phyloP scores from a whole-genome alignment of 2,113 vertebrate genomes.

The Sula dactylatra region DNA sequence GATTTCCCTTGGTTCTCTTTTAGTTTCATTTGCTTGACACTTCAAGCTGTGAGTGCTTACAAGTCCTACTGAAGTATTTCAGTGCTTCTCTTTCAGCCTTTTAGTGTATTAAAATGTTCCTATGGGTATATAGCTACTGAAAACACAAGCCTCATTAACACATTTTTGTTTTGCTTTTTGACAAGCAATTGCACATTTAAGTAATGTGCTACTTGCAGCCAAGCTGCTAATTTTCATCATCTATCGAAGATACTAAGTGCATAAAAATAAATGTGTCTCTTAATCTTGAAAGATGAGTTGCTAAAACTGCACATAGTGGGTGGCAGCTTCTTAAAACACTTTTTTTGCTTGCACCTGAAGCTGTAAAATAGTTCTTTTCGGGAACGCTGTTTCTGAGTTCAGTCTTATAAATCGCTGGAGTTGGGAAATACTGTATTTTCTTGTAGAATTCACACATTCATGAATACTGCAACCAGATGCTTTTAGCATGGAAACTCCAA shows the following conservation, averaged over 20 bases:
- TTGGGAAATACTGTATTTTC: background rate
- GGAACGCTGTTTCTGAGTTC: background rate
- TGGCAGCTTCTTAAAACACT: background rate
- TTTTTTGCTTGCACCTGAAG: slow-evolving; percentile 17
- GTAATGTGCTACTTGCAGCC: background rate
- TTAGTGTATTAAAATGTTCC: background rate
- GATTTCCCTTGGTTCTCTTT: background rate
- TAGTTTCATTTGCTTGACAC: background rate
- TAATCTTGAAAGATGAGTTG: background rate
- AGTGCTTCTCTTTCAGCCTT: background rate
- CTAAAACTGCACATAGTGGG: background rate
- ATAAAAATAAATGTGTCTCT: slow-evolving; percentile 23
- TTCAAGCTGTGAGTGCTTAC: background rate
- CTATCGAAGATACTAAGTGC: background rate
- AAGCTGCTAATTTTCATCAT: slow-evolving; percentile 39
- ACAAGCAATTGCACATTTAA: background rate
- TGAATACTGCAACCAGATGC: background rate
- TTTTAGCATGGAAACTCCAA: background rate
- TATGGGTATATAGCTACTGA: background rate
- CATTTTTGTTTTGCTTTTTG: slow-evolving; percentile 35
- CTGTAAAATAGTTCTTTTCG: slow-evolving; percentile 5
- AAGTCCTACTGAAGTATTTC: background rate
- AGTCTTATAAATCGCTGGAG: background rate
- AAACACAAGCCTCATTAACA: slow-evolving; percentile 25
- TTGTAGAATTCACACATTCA: background rate